Percentiles rank a stretch among this genome's conserved stretches.
Conservation (phyloP, 2,113 vertebrate species). For the Hypomesus transpacificus region DNA sequence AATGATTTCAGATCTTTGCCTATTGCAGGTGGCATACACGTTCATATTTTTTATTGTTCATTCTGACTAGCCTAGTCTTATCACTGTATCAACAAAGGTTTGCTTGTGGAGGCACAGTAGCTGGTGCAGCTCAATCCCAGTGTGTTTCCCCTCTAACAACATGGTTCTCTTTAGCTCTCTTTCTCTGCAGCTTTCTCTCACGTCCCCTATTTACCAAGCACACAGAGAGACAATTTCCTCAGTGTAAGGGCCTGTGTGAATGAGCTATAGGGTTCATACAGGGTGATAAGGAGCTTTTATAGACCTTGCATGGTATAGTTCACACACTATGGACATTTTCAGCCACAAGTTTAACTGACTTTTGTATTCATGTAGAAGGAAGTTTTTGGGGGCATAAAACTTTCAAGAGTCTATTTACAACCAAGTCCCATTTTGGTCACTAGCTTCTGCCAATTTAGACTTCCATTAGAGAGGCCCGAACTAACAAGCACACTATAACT, state of each 20-base stretch:
- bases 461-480: slow-evolving; percentile 64
- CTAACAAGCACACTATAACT: slow-evolving; percentile 53
- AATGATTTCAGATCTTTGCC: too few species aligned
- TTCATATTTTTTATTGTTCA: not conserved
- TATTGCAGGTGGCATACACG: not conserved
- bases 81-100: slow-evolving; percentile 43
- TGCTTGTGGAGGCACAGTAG: not conserved
- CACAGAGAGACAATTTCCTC: too few species aligned
- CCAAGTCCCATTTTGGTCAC: slow-evolving; percentile 47
- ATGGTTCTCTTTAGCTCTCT: too few species aligned
- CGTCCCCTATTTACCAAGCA: too few species aligned
- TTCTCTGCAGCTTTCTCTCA: too few species aligned
- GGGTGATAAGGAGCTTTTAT: too few species aligned
- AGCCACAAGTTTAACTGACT: slow-evolving; percentile 13
- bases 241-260: too few species aligned
- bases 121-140: not conserved
- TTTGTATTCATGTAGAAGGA: not conserved
- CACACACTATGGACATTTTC: not conserved
- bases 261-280: too few species aligned
- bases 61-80: slow-evolving; percentile 35
- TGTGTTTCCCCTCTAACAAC: not conserved
- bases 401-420: slow-evolving; percentile 6
- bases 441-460: slow-evolving; percentile 52
- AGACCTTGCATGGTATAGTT: too few species aligned
- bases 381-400: not conserved